Evolutionary conservation across 2,888 invertebrate genomes (phyloP).

Genomic region (Epistrophella euchroma): DNA sequence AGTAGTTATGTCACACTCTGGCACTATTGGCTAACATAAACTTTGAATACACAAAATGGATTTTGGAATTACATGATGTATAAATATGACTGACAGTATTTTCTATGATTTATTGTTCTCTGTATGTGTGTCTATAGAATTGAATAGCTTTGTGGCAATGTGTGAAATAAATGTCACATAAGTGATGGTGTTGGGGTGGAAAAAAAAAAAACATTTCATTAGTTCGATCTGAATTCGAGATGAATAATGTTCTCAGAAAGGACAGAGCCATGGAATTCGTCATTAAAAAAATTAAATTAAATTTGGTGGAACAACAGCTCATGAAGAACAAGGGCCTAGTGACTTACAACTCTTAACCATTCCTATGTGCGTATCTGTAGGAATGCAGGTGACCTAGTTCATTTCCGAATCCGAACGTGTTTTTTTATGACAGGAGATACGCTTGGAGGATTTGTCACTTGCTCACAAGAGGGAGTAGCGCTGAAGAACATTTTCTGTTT

Average conservation of each 20-base stretch:
- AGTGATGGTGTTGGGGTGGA: neutral
- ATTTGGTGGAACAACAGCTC: too few relatives aligned
- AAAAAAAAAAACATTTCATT: neutral
- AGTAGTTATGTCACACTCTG: conserved; percentile 1
- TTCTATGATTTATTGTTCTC: conserved; percentile 59
- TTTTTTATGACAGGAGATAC: too few relatives aligned
- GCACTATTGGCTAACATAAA: neutral
- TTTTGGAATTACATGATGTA: conserved; percentile 42
- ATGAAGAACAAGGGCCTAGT: too few relatives aligned
- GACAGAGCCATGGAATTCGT: too few relatives aligned
- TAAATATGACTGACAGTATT: conserved; percentile 47
- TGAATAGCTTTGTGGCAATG: conserved; percentile 22
- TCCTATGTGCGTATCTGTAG: too few relatives aligned
- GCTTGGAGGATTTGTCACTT: too few relatives aligned
- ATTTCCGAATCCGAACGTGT: too few relatives aligned
- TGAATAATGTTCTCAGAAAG: neutral
- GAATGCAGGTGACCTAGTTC: too few relatives aligned
- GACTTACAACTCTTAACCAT: too few relatives aligned
- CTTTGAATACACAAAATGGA: conserved; percentile 57
- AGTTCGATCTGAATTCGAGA: neutral
- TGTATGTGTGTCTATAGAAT: neutral
- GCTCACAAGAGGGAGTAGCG: too few relatives aligned
- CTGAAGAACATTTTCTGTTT: too few relatives aligned
- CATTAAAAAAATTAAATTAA: too few relatives aligned
- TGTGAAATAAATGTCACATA: neutral